These are phyloP conservation scores for Tragelaphus buxtoni DNA, from an alignment of 2,113 vertebrate species.

Conservation along the genomic window DNA sequence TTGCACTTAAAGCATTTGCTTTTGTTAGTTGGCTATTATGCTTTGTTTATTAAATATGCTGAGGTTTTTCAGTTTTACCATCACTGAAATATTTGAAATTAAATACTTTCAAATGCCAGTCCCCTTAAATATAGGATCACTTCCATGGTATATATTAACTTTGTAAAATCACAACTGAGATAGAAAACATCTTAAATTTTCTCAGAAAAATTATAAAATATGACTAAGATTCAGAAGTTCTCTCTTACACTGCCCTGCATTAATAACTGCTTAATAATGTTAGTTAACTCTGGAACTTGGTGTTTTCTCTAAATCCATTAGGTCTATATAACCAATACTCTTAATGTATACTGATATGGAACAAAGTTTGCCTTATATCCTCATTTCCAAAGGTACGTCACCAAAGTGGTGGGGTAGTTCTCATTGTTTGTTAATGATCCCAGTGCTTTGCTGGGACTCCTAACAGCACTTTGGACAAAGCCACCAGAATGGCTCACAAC, in stretches of 20 bases:
- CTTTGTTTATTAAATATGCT: constrained; percentile 55
- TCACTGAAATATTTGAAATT: constrained; percentile 57
- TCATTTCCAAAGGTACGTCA: not conserved
- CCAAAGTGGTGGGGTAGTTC: not conserved
- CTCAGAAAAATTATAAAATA: not conserved
- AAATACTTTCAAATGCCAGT: not conserved
- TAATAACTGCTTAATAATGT: constrained; percentile 20
- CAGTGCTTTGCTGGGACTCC: not conserved
- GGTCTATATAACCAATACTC: not conserved
- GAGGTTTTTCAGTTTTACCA: constrained; percentile 48
- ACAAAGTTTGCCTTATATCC: not conserved
- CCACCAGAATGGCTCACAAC: not conserved
- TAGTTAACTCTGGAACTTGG: not conserved
- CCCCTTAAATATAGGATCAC: not conserved
- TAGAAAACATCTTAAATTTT: not conserved
- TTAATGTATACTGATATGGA: not conserved
- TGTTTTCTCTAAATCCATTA: constrained; percentile 34
- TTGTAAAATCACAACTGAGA: not conserved
- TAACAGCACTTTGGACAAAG: not conserved
- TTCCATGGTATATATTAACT: not conserved
- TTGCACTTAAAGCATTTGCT: constrained; percentile 61
- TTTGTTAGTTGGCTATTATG: constrained; percentile 24
- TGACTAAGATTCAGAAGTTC: not conserved
- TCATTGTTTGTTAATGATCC: not conserved
- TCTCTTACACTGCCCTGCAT: not conserved